Evolutionary conservation across 2,888 invertebrate genomes (phyloP).

Genomic region (Dryobotodes eremita): DNA sequence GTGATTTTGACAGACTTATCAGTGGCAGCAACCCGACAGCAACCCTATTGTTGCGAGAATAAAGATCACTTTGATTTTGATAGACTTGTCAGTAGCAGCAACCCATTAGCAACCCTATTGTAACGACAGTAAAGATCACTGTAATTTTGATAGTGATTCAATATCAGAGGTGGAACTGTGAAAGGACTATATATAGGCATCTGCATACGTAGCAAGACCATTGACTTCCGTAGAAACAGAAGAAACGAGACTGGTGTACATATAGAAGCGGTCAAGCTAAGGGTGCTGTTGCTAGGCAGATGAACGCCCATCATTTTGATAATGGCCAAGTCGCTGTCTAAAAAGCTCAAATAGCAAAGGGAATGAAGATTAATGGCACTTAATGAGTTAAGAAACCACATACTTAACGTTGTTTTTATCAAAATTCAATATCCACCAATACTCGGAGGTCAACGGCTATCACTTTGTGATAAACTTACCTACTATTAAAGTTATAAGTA

Average conservation of each 20-base stretch:
- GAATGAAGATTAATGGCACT: neutral
- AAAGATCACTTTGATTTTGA: too few species aligned
- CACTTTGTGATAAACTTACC: constrained; percentile 3
- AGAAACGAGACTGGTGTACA: too few species aligned
- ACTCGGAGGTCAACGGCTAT: neutral
- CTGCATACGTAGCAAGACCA: too few species aligned
- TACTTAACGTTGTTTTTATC: neutral
- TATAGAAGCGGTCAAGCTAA: neutral
- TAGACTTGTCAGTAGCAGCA: too few species aligned
- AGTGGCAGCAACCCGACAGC: too few species aligned
- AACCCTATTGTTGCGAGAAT: too few species aligned
- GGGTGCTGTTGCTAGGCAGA: neutral
- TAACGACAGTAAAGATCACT: neutral
- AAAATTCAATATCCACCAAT: neutral
- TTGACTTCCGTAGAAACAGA: too few species aligned
- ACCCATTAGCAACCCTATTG: too few species aligned
- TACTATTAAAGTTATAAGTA: neutral
- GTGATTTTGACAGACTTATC: too few species aligned
- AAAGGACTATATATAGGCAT: too few species aligned
- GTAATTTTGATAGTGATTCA: neutral
- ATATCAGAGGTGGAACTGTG: too few species aligned
- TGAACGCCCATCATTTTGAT: neutral
- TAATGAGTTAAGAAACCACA: too few species aligned
- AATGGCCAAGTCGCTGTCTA: neutral
- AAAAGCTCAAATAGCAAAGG: neutral